A percentile compares a stretch with the other conserved stretches of the same genome.
Evolutionary conservation across 2,113 vertebrate species (phyloP).

Genomic region (Istiophorus platypterus): DNA sequence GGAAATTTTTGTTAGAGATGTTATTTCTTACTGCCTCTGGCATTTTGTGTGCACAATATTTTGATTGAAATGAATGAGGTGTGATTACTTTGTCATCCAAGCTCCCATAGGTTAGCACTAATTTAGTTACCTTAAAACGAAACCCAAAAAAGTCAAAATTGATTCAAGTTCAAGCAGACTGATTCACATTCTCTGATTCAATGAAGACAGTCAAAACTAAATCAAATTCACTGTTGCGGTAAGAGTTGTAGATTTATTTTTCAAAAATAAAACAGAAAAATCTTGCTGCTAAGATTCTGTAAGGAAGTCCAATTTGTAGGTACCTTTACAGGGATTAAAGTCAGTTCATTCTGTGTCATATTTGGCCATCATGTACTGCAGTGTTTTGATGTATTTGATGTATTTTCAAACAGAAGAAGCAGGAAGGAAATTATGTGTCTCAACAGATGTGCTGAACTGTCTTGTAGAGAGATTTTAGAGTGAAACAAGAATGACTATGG

Average conservation of each 20-base stretch:
- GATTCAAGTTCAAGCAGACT: neutral
- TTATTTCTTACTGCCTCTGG: constrained; percentile 12
- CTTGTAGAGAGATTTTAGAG: constrained; percentile 3
- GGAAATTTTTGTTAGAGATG: neutral
- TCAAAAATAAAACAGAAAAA: neutral
- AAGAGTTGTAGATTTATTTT: neutral
- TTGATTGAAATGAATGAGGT: constrained; percentile 8
- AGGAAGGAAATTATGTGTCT: constrained; percentile 17
- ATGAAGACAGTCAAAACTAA: constrained; percentile 1
- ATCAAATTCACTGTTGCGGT: neutral
- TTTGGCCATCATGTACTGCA: neutral
- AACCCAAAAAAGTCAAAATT: neutral
- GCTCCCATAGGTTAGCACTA: constrained; percentile 1
- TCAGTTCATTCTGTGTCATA: constrained; percentile 1
- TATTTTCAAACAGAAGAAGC: constrained; percentile 17
- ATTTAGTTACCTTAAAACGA: constrained; percentile 16
- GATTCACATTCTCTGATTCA: constrained; percentile 4
- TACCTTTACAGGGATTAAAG: constrained; percentile 35
- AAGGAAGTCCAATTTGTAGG: constrained; percentile 31
- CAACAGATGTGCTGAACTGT: constrained; percentile 3
- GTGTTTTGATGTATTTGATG: neutral
- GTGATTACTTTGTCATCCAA: constrained; percentile 12
- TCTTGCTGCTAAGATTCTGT: neutral
- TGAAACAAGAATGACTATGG: neutral
- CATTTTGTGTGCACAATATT: constrained; percentile 2